Evolutionary conservation across 2,113 vertebrate genomes (phyloP), one percentile per base, ranked within the genome.

Genomic region (Elachura formosa): DNA sequence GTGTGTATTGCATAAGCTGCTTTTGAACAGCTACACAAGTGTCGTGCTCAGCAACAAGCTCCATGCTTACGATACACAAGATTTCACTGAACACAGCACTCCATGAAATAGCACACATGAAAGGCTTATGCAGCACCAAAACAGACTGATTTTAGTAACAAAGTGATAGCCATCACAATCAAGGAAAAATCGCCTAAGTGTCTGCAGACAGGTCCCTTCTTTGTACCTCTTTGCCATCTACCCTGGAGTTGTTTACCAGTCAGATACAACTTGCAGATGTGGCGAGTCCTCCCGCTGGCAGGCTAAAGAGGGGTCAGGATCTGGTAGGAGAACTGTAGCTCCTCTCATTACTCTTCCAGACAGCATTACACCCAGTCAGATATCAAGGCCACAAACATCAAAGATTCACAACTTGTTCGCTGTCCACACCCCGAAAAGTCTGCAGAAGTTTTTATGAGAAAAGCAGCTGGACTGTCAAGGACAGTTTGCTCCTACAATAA

Each of bases 41-140:
- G 11, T 24, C 24, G 38, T 48, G 64, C 61, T 54, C 48, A 74
- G 61, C 18, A 1, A 34, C 0, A 0, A 90, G 68, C 40, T 87
- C 51, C 3, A 0, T 5, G 20, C 13, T 31, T 48, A 56, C 9
- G 3, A 0, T 3, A 36, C 31, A 14, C 0, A 0, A 62, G 31
- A 51, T 2, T 36, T 66, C 34, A 40, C 49, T 15, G 14, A 73
- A n/a, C 58, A 66, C 41, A 54, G 23, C 16, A 14, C 5, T 9
- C 52, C 1, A 0, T 8, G 21, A n/a, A 89, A 52, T 34, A 36
- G 15, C 45, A 48, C 38, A 28, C 0, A 1, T 4, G 0, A 17
- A 28, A 3, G 12, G 25, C 67, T 67, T 4, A 55, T 10, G 29
- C 19, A 58, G 49, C 29, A 59, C 56, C 56, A 68, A 61, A 86